A percentile compares a stretch with the other conserved stretches of the same genome.
Conservation (phyloP, 2,888 invertebrate species). For the Mesorhabditis spiculigera region DNA sequence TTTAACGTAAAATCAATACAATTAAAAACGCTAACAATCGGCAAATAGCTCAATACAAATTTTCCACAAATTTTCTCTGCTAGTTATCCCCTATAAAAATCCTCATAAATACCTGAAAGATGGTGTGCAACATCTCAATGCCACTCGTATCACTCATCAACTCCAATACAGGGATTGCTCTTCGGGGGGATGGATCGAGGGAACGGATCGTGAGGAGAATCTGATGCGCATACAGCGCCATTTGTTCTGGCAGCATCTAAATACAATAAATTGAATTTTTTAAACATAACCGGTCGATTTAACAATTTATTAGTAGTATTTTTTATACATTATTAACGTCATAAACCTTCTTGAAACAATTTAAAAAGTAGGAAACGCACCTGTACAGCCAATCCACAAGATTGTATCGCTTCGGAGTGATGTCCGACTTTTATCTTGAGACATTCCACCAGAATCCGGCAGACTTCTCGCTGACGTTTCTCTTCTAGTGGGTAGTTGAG, state of each 20-base stretch:
- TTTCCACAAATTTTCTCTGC: too few relatives aligned
- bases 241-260: neutral
- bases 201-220: neutral
- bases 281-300: too few relatives aligned
- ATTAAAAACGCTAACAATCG: too few relatives aligned
- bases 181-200: neutral
- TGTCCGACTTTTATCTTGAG: neutral
- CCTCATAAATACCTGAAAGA: neutral
- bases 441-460: neutral
- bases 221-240: neutral
- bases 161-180: neutral
- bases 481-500: neutral
- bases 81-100: too few relatives aligned
- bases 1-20: too few relatives aligned
- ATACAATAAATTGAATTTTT: neutral
- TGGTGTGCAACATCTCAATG: neutral
- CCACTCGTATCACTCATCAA: conserved; percentile 2
- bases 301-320: too few relatives aligned
- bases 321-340: too few relatives aligned
- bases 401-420: neutral
- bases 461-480: neutral
- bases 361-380: neutral
- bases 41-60: too few relatives aligned
- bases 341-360: too few relatives aligned
- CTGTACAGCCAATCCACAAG: neutral